Evolutionary conservation across 2,113 vertebrate genomes (phyloP).

Genomic region (Ranitomeya variabilis): DNA sequence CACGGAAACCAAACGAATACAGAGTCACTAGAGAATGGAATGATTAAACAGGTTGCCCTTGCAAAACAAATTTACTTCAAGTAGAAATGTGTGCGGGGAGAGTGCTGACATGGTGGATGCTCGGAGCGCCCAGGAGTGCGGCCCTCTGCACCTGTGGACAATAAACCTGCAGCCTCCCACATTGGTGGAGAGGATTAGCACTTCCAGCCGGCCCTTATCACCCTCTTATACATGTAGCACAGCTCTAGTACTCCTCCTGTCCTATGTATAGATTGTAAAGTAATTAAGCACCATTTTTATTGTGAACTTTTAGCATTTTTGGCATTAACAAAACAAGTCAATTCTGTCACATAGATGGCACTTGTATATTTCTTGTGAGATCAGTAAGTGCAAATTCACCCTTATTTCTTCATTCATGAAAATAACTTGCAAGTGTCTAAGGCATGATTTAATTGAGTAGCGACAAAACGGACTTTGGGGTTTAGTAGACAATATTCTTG

Average conservation of each 20-base stretch:
- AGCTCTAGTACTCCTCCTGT: not conserved
- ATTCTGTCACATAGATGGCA: no score
- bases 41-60: conserved; percentile 99
- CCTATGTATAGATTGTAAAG: not conserved
- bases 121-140: not conserved
- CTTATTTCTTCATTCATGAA: no score
- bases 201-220: not conserved
- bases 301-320: not conserved
- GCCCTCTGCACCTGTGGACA: not conserved
- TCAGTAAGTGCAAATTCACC: no score
- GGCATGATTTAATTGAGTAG: no score
- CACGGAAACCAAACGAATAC: conserved; percentile 99
- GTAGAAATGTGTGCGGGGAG: conserved; percentile 71
- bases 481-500: conserved; percentile 20
- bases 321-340: not conserved
- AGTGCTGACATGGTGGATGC: conserved; percentile 42
- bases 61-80: conserved; percentile 98
- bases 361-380: no score
- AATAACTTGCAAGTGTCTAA: no score
- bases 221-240: not conserved
- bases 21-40: conserved; percentile 99
- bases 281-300: not conserved
- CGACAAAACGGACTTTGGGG: not conserved
- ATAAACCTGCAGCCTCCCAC: not conserved
- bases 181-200: conserved; percentile 3